Percentiles rank a stretch among this genome's conserved stretches.
Evolutionary conservation across 1,140 invertebrate species (phyloP).

Genomic region (Campoletis sonorensis): DNA sequence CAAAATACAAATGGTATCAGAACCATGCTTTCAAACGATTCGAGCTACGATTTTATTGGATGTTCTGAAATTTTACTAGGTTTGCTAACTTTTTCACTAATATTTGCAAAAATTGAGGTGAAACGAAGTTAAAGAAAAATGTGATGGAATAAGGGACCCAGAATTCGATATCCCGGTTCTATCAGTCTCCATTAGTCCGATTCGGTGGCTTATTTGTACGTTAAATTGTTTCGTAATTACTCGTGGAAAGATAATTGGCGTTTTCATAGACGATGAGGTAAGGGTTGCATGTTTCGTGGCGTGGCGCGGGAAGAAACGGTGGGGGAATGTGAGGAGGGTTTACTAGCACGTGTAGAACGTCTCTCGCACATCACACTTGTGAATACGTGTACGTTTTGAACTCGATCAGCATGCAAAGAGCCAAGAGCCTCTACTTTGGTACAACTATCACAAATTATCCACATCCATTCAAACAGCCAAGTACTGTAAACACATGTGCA

Average conservation of each 20-base stretch:
- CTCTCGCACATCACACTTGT: constrained; percentile 15
- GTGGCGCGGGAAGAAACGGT: constrained; percentile 31
- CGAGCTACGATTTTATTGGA: no score
- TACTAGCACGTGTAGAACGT: constrained; percentile 32
- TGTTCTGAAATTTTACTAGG: no score
- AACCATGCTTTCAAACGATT: no score
- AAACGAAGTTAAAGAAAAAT: background rate
- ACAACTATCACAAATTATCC: constrained; percentile 42
- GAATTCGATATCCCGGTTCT: constrained; percentile 26
- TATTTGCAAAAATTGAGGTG: no score
- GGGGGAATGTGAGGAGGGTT: constrained; percentile 26
- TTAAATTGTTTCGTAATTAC: constrained; percentile 68
- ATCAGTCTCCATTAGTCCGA: constrained; percentile 57
- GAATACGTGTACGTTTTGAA: background rate
- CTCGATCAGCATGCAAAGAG: constrained; percentile 31
- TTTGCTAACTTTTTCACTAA: no score
- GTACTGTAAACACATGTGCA: background rate
- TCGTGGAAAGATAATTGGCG: constrained; percentile 57
- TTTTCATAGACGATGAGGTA: constrained; percentile 56
- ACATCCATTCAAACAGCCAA: constrained; percentile 15
- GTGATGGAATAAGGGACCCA: background rate
- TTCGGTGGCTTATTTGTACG: constrained; percentile 55
- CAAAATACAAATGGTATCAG: no score
- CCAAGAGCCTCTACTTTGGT: constrained; percentile 22
- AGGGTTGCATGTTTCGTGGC: constrained; percentile 64